These are phyloP conservation scores for Paguma larvata DNA, from an alignment of 2,797 vertebrate species.

Conservation along the genomic window DNA sequence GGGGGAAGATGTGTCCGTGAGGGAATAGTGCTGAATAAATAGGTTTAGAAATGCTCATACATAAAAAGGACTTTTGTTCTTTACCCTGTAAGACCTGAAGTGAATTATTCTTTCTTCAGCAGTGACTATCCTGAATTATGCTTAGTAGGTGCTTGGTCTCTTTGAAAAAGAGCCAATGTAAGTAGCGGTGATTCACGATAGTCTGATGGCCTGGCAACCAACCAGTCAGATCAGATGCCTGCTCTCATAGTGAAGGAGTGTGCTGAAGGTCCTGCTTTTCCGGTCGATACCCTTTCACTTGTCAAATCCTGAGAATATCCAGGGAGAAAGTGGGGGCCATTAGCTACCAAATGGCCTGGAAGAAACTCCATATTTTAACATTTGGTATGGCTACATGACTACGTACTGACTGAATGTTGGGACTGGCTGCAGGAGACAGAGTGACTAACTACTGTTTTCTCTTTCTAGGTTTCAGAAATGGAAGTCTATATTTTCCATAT, in stretches of 20 bases:
- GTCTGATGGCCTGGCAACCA: neutral
- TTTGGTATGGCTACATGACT: neutral
- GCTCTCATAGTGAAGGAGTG: neutral
- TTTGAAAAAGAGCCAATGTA: neutral
- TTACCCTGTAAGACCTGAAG: neutral
- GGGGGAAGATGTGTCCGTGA: neutral
- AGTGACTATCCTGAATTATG: neutral
- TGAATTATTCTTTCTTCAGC: neutral
- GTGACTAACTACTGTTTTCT: neutral
- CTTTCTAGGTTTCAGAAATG: slow-evolving; percentile 82
- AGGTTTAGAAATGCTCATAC: neutral
- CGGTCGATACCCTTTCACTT: neutral
- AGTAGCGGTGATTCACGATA: neutral
- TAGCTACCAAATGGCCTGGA: neutral
- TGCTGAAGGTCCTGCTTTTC: neutral
- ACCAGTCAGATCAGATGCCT: neutral
- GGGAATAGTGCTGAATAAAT: neutral
- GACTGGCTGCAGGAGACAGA: neutral
- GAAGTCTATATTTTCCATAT: slow-evolving; percentile 82
- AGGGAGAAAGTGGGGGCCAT: neutral
- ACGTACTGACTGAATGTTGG: neutral
- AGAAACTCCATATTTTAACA: neutral
- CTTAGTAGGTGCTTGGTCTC: neutral
- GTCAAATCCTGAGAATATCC: neutral
- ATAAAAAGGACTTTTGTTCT: neutral